Evolutionary conservation across 2,797 vertebrate genomes (phyloP).

Genomic region (Semaprochilodus insignis): DNA sequence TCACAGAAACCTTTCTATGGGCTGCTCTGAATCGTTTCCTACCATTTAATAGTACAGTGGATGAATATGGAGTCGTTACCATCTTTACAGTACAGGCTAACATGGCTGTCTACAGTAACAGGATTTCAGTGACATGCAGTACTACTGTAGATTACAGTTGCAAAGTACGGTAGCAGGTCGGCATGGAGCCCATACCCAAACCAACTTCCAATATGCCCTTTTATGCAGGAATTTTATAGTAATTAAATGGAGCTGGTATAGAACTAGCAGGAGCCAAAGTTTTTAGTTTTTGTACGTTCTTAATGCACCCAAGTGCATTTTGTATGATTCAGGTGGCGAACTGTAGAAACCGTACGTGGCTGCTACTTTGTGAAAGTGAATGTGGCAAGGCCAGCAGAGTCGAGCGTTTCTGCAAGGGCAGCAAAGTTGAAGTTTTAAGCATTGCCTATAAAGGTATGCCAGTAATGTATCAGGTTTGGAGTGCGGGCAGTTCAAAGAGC

Average conservation of each 20-base stretch:
- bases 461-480: no score
- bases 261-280: neutral
- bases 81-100: neutral
- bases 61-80: neutral
- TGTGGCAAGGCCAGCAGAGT: neutral
- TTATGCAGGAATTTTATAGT: no score
- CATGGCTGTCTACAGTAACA: neutral
- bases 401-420: neutral
- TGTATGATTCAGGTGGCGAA: neutral
- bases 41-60: neutral
- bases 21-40: neutral
- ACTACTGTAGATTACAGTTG: neutral
- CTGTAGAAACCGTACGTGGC: no score
- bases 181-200: neutral
- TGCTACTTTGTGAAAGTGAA: neutral
- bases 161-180: neutral
- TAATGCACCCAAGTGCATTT: no score
- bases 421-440: no score
- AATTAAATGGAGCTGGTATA: no score
- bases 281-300: no score
- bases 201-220: no score
- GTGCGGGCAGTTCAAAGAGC: neutral
- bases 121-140: neutral
- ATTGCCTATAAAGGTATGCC: no score
- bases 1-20: slow-evolving; percentile 9